Evolutionary conservation across 2,797 vertebrate species (phyloP).

Genomic region (Valencia hispanica): DNA sequence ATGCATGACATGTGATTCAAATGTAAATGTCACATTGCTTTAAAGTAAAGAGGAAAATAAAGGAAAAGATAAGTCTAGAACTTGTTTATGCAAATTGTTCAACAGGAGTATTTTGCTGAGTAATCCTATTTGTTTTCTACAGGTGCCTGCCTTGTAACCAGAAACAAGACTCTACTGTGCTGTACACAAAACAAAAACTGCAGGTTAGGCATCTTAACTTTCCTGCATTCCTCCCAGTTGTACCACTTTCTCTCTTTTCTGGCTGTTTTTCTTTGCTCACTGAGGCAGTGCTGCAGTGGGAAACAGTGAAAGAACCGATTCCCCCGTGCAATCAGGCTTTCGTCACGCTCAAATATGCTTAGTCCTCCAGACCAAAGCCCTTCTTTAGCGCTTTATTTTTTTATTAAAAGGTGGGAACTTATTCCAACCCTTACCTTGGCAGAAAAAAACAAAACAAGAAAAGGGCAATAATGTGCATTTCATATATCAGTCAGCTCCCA

Average conservation of each 20-base stretch:
- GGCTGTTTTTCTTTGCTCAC: slow-evolving; percentile 20
- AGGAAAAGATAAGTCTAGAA: slow-evolving; percentile 2
- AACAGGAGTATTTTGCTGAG: background rate
- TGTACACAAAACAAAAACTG: slow-evolving; percentile 43
- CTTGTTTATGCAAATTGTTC: background rate
- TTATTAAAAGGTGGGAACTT: slow-evolving; percentile 45
- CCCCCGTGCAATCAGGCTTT: slow-evolving; percentile 53
- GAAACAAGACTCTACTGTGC: slow-evolving; percentile 15
- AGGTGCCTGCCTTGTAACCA: slow-evolving; percentile 7
- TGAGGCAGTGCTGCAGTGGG: slow-evolving; percentile 42
- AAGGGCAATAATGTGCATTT: slow-evolving; percentile 63
- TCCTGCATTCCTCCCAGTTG: slow-evolving; percentile 21
- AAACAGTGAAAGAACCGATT: slow-evolving; percentile 47
- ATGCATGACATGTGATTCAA: slow-evolving; percentile 13
- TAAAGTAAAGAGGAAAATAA: slow-evolving; percentile 5
- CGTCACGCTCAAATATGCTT: slow-evolving; percentile 73
- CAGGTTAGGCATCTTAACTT: slow-evolving; percentile 36
- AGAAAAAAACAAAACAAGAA: slow-evolving; percentile 61
- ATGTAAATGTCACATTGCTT: slow-evolving; percentile 48
- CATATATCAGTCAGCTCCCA: slow-evolving; percentile 70
- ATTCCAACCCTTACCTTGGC: slow-evolving; percentile 45
- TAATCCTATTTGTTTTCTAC: slow-evolving; percentile 4
- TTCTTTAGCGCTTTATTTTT: slow-evolving; percentile 61
- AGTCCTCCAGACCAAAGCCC: slow-evolving; percentile 57
- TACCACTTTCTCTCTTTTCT: slow-evolving; percentile 3